phyloP scores from a whole-genome alignment of 1,140 invertebrate species.

The Tetramorium simillimum region DNA sequence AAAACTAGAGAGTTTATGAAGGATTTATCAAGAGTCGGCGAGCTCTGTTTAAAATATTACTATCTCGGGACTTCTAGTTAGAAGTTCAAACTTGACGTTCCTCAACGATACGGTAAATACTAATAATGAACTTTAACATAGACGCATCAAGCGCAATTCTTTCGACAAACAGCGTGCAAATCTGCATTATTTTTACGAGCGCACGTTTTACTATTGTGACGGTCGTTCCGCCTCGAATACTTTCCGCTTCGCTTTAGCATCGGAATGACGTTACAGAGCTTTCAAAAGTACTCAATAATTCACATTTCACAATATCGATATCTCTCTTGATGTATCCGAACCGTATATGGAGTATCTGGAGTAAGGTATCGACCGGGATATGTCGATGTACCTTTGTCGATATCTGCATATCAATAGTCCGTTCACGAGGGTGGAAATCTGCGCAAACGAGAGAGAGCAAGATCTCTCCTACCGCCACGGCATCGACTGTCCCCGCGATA shows the following conservation, averaged over 20 bases:
- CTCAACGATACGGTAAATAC: background rate
- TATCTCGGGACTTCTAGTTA: background rate
- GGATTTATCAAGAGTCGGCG: constrained; percentile 2
- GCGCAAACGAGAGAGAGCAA: background rate
- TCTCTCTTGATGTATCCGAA: constrained; percentile 24
- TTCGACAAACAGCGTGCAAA: background rate
- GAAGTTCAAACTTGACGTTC: background rate
- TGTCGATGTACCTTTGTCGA: constrained; percentile 37
- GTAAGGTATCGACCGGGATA: constrained; percentile 12
- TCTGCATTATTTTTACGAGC: background rate
- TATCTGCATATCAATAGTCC: background rate
- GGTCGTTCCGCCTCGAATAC: constrained; percentile 7
- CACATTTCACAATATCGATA: constrained; percentile 56
- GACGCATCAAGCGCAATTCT: background rate
- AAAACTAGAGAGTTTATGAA: constrained; percentile 3
- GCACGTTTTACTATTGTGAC: background rate
- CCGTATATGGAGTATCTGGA: constrained; percentile 35
- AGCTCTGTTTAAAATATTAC: constrained; percentile 12
- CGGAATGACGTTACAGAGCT: constrained; percentile 23
- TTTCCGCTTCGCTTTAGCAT: constrained; percentile 9
- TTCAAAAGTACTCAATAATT: constrained; percentile 54
- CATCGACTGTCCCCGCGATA: constrained; percentile 22
- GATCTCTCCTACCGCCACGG: background rate
- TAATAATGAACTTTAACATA: constrained; percentile 17
- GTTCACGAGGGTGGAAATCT: background rate